Conservation (phyloP, 2,797 vertebrate species). For the Gorsachius magnificus region DNA sequence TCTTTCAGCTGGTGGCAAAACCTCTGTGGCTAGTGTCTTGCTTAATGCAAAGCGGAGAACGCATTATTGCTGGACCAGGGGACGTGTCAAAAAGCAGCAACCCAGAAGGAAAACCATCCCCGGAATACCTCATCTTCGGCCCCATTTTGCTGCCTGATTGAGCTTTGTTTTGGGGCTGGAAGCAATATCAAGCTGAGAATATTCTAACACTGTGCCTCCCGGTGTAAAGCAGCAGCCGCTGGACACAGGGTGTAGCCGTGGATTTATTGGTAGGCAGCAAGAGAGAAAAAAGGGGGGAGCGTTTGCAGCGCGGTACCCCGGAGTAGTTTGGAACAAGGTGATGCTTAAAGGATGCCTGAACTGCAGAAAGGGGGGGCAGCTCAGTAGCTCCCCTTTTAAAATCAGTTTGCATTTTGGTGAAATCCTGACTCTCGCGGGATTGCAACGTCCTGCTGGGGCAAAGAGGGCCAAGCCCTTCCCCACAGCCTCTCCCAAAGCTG, state of each 20-base stretch:
- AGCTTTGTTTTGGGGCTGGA: conserved; percentile 2
- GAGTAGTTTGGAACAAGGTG: background rate
- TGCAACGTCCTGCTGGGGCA: background rate
- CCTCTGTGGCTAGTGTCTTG: background rate
- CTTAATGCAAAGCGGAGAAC: background rate
- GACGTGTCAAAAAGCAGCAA: background rate
- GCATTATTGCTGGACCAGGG: background rate
- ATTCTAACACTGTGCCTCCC: background rate
- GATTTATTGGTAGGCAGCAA: background rate
- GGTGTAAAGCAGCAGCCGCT: background rate
- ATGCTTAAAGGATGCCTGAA: background rate
- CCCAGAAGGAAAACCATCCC: background rate
- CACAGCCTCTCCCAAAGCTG: background rate
- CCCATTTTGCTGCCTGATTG: background rate
- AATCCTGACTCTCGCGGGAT: background rate
- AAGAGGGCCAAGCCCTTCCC: background rate
- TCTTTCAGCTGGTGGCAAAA: background rate
- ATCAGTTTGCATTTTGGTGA: background rate
- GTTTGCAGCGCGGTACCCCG: background rate
- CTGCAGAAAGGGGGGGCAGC: background rate
- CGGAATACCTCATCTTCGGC: background rate
- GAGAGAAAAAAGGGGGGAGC: background rate
- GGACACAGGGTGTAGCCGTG: background rate
- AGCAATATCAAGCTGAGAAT: background rate
- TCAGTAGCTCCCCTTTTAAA: background rate